phyloP scores from a whole-genome alignment of 1,140 invertebrate species.

The Kradibia gibbosae region DNA sequence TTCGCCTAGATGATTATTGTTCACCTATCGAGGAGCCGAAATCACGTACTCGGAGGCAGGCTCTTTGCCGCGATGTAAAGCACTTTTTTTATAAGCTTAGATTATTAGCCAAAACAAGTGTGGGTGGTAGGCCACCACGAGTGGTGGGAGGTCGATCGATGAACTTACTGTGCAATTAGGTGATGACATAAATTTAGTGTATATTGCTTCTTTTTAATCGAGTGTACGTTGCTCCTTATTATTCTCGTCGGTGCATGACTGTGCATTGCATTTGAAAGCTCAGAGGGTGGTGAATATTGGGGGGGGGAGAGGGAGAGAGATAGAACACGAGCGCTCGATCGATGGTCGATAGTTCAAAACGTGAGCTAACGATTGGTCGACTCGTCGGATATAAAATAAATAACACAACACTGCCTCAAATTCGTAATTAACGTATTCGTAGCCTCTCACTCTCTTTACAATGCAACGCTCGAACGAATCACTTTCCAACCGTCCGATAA shows the following conservation, averaged over 20 bases:
- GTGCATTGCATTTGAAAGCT: background rate
- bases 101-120: background rate
- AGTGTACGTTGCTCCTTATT: constrained; percentile 1
- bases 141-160: background rate
- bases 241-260: constrained; percentile 6
- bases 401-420: constrained; percentile 48
- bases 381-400: background rate
- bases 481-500: constrained; percentile 42
- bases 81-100: constrained; percentile 5
- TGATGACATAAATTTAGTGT: constrained; percentile 45
- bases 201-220: constrained; percentile 1
- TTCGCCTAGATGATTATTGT: constrained; percentile 57
- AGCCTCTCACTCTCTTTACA: constrained; percentile 9
- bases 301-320: background rate
- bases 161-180: constrained; percentile 62
- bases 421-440: constrained; percentile 10
- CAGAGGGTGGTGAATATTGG: background rate
- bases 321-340: background rate
- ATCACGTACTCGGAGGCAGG: constrained; percentile 51
- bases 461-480: background rate
- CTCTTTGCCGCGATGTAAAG: constrained; percentile 23
- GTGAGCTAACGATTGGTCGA: constrained; percentile 51
- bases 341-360: background rate
- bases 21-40: constrained; percentile 34
- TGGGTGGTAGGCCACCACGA: background rate